phyloP scores from a whole-genome alignment of 2,888 invertebrate species.

The Luffia ferchaultella region DNA sequence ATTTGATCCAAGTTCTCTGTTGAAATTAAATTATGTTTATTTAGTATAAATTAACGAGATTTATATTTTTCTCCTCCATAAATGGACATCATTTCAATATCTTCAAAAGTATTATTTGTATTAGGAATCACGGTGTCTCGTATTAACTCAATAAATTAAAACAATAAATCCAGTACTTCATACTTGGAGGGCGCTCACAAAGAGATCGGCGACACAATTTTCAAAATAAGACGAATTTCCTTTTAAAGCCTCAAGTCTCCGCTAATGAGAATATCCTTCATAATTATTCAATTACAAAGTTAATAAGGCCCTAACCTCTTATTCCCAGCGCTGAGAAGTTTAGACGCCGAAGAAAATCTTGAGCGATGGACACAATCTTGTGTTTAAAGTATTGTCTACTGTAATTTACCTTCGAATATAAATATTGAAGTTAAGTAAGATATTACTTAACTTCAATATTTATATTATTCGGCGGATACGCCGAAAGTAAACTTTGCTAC shows the following conservation, averaged over 20 bases:
- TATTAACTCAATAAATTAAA: constrained; percentile 1
- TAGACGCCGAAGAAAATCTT: constrained; percentile 12
- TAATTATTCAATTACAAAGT: constrained; percentile 32
- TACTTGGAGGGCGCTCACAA: constrained; percentile 9
- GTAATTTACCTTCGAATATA: no score
- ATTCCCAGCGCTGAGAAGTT: constrained; percentile 21
- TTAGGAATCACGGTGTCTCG: not conserved
- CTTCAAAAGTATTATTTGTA: not conserved
- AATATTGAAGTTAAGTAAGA: no score
- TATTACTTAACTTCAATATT: no score
- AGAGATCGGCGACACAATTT: constrained; percentile 11
- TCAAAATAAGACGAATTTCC: constrained; percentile 18
- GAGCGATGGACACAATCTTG: constrained; percentile 5
- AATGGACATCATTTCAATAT: no score
- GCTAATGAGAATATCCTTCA: constrained; percentile 30
- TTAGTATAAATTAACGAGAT: not conserved
- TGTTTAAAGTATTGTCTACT: constrained; percentile 3
- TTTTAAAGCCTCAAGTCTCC: constrained; percentile 21
- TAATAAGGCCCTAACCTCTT: constrained; percentile 24
- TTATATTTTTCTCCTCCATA: not conserved
- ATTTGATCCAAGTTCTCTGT: no score
- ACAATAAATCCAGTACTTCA: not conserved
- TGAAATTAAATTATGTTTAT: no score
- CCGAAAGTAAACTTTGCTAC: no score
- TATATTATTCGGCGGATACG: no score